phyloP scores from a whole-genome alignment of 2,888 invertebrate species.

The Andrena camellia region DNA sequence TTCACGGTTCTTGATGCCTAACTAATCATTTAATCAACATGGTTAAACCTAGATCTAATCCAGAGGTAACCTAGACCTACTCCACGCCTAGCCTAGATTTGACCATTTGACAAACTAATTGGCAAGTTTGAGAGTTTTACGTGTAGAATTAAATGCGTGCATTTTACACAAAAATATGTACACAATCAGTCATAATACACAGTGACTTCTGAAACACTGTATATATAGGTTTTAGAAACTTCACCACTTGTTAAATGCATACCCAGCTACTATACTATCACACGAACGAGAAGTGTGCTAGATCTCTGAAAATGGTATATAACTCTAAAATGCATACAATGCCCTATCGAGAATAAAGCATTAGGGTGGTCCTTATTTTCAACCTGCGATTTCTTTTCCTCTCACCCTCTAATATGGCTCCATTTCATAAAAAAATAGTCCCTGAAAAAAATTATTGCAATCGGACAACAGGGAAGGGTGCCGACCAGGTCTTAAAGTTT shows the following conservation, averaged over 20 bases:
- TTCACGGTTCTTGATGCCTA: no score
- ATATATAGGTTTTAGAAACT: not conserved
- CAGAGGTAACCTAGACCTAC: not conserved
- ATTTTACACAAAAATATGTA: no score
- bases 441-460: no score
- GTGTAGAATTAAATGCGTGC: no score
- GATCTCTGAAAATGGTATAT: not conserved
- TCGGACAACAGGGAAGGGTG: no score
- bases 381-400: no score
- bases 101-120: no score
- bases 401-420: no score
- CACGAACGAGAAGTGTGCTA: not conserved
- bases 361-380: not conserved
- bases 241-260: not conserved
- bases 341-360: not conserved
- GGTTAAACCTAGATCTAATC: not conserved
- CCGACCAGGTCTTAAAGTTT: no score
- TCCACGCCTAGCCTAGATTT: not conserved
- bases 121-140: no score
- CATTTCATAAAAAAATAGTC: no score
- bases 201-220: not conserved
- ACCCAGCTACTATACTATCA: not conserved
- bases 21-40: not conserved
- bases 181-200: not conserved
- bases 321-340: not conserved